phyloP scores from a whole-genome alignment of 2,797 vertebrate genomes.

The Lutjanus argentimaculatus region DNA sequence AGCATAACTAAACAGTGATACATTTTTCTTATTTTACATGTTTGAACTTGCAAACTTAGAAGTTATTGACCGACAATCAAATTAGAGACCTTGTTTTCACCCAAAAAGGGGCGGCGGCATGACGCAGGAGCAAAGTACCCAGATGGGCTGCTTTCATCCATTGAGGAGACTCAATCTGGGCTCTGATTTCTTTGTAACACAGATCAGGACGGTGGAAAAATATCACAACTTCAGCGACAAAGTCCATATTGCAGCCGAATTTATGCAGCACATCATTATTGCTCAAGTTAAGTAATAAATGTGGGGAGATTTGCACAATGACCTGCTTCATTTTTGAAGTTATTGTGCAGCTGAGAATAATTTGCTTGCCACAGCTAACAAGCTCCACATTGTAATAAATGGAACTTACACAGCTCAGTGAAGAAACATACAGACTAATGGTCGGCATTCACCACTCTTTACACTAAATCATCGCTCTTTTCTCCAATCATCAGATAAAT shows the following conservation, averaged over 20 bases:
- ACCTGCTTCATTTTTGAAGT: constrained; percentile 34
- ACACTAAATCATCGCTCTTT: constrained; percentile 4
- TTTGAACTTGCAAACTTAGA: too few species aligned
- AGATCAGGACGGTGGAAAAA: background rate
- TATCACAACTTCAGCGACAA: background rate
- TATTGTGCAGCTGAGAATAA: constrained; percentile 42
- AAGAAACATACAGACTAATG: constrained; percentile 42
- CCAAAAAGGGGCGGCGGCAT: too few species aligned
- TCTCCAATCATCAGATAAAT: constrained; percentile 12
- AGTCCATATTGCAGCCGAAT: constrained; percentile 14
- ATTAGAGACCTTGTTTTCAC: too few species aligned
- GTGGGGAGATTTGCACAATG: constrained; percentile 20
- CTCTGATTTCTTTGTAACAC: background rate
- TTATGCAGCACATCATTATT: constrained; percentile 36
- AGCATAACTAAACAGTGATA: too few species aligned
- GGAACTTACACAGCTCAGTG: constrained; percentile 26
- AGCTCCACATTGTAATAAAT: constrained; percentile 55
- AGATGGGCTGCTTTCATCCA: too few species aligned
- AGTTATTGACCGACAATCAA: too few species aligned
- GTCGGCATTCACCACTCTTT: constrained; percentile 22
- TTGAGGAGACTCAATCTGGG: background rate
- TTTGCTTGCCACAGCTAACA: constrained; percentile 49
- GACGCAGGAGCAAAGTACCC: too few species aligned
- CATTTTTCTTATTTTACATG: too few species aligned
- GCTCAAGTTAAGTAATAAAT: constrained; percentile 26